Conservation (phyloP, 2,797 vertebrate genomes). For the Sebastes minor region DNA sequence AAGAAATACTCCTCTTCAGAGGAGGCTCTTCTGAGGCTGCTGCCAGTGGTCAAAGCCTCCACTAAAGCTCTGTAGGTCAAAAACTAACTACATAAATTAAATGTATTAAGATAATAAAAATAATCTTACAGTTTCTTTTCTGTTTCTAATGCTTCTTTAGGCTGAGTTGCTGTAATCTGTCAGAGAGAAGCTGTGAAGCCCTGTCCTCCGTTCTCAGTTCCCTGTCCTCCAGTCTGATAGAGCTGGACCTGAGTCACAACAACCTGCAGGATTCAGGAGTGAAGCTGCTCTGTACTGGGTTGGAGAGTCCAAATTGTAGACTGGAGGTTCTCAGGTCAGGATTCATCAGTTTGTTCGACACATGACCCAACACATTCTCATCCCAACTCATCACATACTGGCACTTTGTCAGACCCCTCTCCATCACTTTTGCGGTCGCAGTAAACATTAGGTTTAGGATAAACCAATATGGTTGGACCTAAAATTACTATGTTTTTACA, state of each 20-base stretch:
- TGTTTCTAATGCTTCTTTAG: background rate
- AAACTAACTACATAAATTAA: no score
- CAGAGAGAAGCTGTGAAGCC: constrained; percentile 15
- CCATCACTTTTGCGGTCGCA: no score
- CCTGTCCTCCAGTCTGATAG: background rate
- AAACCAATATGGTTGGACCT: no score
- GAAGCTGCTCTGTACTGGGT: constrained; percentile 32
- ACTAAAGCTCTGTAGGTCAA: constrained; percentile 43
- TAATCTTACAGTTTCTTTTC: rapidly evolving
- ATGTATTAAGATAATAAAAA: rapidly evolving
- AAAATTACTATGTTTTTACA: no score
- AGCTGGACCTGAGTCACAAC: constrained; percentile 43
- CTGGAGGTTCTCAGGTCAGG: constrained; percentile 51
- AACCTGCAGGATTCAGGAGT: constrained; percentile 32
- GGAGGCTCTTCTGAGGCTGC: constrained; percentile 13
- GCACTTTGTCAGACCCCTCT: no score
- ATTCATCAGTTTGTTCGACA: background rate
- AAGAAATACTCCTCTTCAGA: constrained; percentile 21
- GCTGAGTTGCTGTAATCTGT: constrained; percentile 24
- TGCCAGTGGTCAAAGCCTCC: constrained; percentile 37
- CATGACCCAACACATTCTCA: background rate
- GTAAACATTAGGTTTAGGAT: no score
- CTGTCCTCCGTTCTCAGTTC: constrained; percentile 6
- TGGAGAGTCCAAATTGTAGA: constrained; percentile 20
- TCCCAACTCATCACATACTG: no score